Evolutionary conservation across 2,113 vertebrate species (phyloP).

Genomic region (Todiramphus chloris): DNA sequence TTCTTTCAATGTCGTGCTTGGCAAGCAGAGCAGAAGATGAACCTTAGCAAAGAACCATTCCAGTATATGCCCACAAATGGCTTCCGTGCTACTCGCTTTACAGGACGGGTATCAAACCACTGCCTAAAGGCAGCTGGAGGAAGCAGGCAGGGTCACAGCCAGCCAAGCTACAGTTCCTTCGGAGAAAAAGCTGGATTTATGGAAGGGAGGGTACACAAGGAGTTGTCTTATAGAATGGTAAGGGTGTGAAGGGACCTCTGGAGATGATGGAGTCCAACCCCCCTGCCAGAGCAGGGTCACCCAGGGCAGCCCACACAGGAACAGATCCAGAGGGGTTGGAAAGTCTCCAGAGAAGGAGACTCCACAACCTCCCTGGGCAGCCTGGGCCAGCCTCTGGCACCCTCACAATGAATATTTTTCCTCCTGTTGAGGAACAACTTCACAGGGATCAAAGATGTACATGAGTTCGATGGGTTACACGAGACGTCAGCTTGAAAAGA

Average conservation of each 20-base stretch:
- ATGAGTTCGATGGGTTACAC: neutral
- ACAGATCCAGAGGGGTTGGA: too few species aligned
- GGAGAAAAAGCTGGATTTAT: neutral
- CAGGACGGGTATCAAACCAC: neutral
- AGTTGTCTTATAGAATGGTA: neutral
- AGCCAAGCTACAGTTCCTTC: neutral
- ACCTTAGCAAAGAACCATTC: neutral
- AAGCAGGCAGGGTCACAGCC: neutral
- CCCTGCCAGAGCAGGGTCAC: too few species aligned
- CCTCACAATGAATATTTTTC: too few species aligned
- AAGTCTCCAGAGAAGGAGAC: too few species aligned
- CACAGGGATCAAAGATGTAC: neutral
- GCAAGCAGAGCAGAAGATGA: slow-evolving; percentile 18
- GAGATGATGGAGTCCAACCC: too few species aligned
- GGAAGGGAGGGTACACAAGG: neutral
- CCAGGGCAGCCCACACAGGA: too few species aligned
- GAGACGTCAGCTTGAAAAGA: neutral
- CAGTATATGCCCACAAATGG: neutral
- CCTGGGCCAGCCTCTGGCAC: too few species aligned
- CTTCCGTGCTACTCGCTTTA: neutral
- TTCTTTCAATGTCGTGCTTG: slow-evolving; percentile 10
- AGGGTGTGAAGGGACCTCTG: too few species aligned
- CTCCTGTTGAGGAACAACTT: too few species aligned
- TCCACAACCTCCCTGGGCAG: too few species aligned
- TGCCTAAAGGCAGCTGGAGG: neutral